Evolutionary conservation across 2,113 vertebrate genomes (phyloP).

Genomic region (Gymnocephalus cernua): DNA sequence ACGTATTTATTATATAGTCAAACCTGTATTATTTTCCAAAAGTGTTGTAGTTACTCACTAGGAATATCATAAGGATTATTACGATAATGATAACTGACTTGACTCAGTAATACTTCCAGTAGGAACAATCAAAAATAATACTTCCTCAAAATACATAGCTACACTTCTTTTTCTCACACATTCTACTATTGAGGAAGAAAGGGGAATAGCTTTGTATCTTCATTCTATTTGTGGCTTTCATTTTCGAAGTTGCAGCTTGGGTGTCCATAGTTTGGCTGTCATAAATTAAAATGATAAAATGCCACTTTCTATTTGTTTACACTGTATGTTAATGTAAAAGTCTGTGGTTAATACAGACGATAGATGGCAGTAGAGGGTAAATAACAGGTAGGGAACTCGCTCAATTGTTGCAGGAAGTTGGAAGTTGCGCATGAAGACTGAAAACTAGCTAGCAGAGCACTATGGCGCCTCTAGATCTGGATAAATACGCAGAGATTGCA

Average conservation of each 20-base stretch:
- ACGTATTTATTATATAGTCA: too few species aligned
- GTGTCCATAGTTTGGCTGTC: neutral
- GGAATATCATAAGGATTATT: too few species aligned
- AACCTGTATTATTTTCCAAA: neutral
- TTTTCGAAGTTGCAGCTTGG: neutral
- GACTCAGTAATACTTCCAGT: neutral
- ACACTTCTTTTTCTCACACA: too few species aligned
- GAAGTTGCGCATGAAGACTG: slow-evolving; percentile 58
- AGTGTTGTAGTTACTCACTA: neutral
- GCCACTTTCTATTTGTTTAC: accelerated
- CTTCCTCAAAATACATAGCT: too few species aligned
- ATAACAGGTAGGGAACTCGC: too few species aligned
- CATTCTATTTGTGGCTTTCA: neutral
- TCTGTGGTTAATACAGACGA: neutral
- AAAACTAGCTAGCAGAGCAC: slow-evolving; percentile 7
- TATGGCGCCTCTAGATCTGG: slow-evolving; percentile 96
- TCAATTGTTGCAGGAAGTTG: slow-evolving; percentile 61
- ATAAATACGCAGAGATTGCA: slow-evolving; percentile 97
- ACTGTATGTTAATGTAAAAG: too few species aligned
- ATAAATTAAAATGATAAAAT: neutral
- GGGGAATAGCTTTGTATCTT: neutral
- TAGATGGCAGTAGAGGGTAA: slow-evolving; percentile 3
- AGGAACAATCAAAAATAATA: neutral
- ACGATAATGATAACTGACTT: neutral
- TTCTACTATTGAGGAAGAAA: neutral